Evolutionary conservation across 2,113 vertebrate species (phyloP), one percentile per base, ranked within the genome.

Genomic region (Pandion haliaetus): DNA sequence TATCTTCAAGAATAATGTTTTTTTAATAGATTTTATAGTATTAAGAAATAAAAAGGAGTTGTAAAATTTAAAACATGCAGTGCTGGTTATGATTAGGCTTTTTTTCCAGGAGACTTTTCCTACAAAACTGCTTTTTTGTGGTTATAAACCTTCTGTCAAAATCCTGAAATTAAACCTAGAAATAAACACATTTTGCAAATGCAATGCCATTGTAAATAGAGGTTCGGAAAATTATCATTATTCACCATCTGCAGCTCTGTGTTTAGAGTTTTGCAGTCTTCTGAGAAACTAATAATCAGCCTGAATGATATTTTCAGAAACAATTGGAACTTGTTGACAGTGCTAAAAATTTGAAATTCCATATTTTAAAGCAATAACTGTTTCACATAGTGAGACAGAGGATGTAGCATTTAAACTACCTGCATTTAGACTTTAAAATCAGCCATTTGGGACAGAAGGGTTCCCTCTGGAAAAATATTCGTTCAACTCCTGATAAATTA

Each of bases 401-500:
- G 45, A 85, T 66, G 69, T 34, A 94, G 55, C 76, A 88, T 95
- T 87, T 89, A 80, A 86, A 38, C 67, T 96, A 50, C 66, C 86
- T 89, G 59, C 49, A 58, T 85, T 91, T 87, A 85, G 66, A 40
- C 66, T 92, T 95, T 54, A 87, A 94, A 87, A 94, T 87, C 81
- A 93, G 73, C 73, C 88, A 69, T 82, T 36, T 18, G 61, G 91
- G 65, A 84, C 54, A 96, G 62, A 91, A 90, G n/a, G 16, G 42
- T 36, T 91, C 94, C 84, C 94, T 82, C 86, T 91, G 88, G 86
- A 95, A 93, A 95, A 91, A 72, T 83, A 80, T 50, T 94, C 40
- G 0, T 95, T 94, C 95, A 91, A 85, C 81, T 95, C 86, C 69
- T 71, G 77, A 96, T 96, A 94, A 95, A 96, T 95, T 94, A 89